A percentile compares a stretch with the other conserved stretches of the same genome.
These are phyloP conservation scores for Ovibos moschatus DNA, from an alignment of 2,113 vertebrate genomes.

Conservation along the genomic window DNA sequence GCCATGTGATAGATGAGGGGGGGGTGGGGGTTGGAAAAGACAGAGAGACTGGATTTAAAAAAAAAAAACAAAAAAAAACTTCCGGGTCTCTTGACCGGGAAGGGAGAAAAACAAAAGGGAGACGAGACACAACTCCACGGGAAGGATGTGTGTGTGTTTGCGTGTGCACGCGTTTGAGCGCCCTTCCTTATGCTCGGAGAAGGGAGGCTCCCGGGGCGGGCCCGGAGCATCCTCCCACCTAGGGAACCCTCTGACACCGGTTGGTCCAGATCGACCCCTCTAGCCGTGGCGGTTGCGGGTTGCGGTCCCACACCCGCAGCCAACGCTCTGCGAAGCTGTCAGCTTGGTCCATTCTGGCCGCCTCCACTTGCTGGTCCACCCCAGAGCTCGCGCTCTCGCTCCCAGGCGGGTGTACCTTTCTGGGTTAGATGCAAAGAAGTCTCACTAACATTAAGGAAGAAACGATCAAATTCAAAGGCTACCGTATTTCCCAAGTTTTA, in stretches of 20 bases:
- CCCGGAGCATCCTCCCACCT: neutral
- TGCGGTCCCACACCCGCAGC: neutral
- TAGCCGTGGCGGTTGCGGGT: neutral
- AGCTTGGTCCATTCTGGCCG: neutral
- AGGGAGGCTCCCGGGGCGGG: neutral
- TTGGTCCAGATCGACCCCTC: neutral
- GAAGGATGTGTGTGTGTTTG: neutral
- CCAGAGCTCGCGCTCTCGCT: neutral
- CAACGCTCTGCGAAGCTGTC: neutral
- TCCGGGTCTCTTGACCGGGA: constrained; percentile 79
- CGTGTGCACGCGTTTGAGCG: neutral
- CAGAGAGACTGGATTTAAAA: constrained; percentile 49
- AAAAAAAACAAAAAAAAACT: constrained; percentile 73
- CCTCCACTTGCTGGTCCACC: neutral
- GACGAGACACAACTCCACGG: constrained; percentile 50
- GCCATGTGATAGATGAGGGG: constrained; percentile 87
- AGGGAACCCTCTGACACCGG: neutral
- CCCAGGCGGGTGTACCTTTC: neutral
- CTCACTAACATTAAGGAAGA: neutral
- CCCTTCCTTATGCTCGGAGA: neutral
- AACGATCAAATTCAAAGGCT: neutral
- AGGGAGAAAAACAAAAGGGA: constrained; percentile 72
- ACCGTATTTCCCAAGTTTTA: neutral
- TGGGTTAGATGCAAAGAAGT: neutral
- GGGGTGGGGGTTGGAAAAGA: neutral